A percentile compares a stretch with the other conserved stretches of the same genome.
These are phyloP conservation scores for Erebia aethiops DNA, from an alignment of 2,888 invertebrate species.

Conservation along the genomic window DNA sequence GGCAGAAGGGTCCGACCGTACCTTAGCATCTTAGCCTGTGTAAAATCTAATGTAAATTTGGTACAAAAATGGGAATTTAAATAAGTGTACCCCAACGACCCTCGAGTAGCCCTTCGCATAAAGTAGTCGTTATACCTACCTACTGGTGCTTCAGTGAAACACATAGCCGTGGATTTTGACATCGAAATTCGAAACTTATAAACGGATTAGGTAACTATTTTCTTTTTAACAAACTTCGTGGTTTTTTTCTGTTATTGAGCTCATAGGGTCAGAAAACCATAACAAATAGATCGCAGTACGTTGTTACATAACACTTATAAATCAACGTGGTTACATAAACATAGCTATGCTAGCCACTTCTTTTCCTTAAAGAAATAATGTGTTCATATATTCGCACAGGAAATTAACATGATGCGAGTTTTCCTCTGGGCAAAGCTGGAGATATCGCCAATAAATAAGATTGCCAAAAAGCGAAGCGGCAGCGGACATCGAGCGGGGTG, in stretches of 20 bases:
- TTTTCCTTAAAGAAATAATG: slow-evolving; percentile 23
- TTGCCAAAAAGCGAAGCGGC: slow-evolving; percentile 68
- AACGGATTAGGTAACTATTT: slow-evolving; percentile 12
- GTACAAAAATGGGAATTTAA: slow-evolving; percentile 81
- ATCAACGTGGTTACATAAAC: neutral
- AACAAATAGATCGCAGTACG: neutral
- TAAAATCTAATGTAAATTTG: slow-evolving; percentile 80
- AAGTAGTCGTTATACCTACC: slow-evolving; percentile 70
- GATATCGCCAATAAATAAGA: slow-evolving; percentile 76
- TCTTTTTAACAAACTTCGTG: neutral
- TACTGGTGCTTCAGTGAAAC: slow-evolving; percentile 56
- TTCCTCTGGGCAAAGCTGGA: slow-evolving; percentile 63
- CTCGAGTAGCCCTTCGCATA: slow-evolving; percentile 66
- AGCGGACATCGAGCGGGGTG: slow-evolving; percentile 52
- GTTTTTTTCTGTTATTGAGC: neutral
- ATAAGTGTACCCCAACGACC: slow-evolving; percentile 70
- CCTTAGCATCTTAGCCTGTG: slow-evolving; percentile 71
- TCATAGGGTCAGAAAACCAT: neutral
- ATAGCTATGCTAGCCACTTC: slow-evolving; percentile 3
- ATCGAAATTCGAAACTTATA: slow-evolving; percentile 13
- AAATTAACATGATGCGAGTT: slow-evolving; percentile 78
- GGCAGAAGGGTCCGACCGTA: slow-evolving; percentile 74
- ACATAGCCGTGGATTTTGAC: slow-evolving; percentile 46
- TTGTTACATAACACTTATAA: too few relatives aligned
- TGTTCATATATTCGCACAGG: slow-evolving; percentile 56